Evolutionary conservation across 2,888 invertebrate genomes (phyloP).

Genomic region (Lithophane leautieri): DNA sequence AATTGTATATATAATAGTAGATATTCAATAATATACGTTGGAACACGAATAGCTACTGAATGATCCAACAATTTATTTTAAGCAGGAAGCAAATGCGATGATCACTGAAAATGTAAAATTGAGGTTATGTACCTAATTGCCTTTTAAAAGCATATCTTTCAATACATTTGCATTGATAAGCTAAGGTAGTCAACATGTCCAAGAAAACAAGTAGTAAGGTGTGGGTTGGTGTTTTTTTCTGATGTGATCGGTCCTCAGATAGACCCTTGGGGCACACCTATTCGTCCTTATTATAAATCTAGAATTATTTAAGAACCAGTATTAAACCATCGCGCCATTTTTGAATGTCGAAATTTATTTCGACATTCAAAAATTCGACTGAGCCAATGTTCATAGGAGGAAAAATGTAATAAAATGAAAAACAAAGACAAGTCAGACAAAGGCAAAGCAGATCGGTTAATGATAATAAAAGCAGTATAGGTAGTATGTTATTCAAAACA

Average conservation of each 20-base stretch:
- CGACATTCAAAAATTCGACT: too few relatives aligned
- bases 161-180: constrained; percentile 4
- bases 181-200: not conserved
- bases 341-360: too few relatives aligned
- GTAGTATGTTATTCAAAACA: not conserved
- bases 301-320: too few relatives aligned
- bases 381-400: constrained; percentile 8
- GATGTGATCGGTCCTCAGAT: not conserved
- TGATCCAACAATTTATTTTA: not conserved
- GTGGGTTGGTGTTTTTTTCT: not conserved
- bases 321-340: too few relatives aligned
- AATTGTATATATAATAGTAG: too few relatives aligned
- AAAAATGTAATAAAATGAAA: constrained; percentile 14
- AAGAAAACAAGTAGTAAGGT: not conserved
- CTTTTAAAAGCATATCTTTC: constrained; percentile 17
- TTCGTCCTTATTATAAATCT: not conserved
- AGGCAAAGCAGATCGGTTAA: not conserved
- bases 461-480: not conserved
- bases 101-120: not conserved
- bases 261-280: not conserved
- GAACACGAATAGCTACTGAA: not conserved
- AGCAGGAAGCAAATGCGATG: not conserved
- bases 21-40: not conserved
- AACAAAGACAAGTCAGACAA: constrained; percentile 16
- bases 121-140: not conserved